Evolutionary conservation across 2,888 invertebrate genomes (phyloP).

Genomic region (Xestoiulus laeticollis): DNA sequence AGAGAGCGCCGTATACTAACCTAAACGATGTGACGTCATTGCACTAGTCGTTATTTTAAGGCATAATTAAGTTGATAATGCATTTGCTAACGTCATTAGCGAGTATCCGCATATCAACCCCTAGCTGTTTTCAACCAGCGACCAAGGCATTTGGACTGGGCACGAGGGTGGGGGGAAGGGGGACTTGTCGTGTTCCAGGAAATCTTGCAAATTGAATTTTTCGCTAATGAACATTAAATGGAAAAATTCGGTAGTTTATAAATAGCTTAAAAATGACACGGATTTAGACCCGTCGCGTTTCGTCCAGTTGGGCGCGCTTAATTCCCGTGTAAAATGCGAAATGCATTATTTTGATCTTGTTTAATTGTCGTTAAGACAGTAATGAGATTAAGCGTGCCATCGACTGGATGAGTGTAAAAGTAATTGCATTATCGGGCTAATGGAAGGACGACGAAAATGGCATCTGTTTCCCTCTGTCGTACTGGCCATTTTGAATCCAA

Average conservation of each 20-base stretch:
- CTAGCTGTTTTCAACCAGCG: not conserved
- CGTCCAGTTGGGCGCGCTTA: not conserved
- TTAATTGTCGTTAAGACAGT: conserved; percentile 29
- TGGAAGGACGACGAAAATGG: conserved; percentile 1
- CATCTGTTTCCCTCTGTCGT: not conserved
- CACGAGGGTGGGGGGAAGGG: no score
- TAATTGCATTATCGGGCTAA: not conserved
- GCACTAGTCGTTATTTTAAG: not conserved
- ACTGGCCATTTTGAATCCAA: not conserved
- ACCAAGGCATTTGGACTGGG: not conserved
- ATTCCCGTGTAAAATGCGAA: conserved; percentile 17
- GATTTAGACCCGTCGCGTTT: not conserved
- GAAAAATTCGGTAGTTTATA: conserved; percentile 24
- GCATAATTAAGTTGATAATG: conserved; percentile 43
- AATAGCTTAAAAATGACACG: conserved; percentile 38
- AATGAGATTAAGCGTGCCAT: conserved; percentile 19
- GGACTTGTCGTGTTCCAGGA: not conserved
- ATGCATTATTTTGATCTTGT: conserved; percentile 21
- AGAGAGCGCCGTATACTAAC: not conserved
- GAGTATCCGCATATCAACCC: not conserved
- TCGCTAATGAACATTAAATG: conserved; percentile 38
- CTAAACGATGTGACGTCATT: not conserved
- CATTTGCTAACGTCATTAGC: conserved; percentile 35
- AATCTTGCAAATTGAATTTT: conserved; percentile 30
- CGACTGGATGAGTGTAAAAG: conserved; percentile 21